These are phyloP conservation scores for Lacerta bilineata DNA, from an alignment of 2,797 vertebrate species.

Conservation along the genomic window DNA sequence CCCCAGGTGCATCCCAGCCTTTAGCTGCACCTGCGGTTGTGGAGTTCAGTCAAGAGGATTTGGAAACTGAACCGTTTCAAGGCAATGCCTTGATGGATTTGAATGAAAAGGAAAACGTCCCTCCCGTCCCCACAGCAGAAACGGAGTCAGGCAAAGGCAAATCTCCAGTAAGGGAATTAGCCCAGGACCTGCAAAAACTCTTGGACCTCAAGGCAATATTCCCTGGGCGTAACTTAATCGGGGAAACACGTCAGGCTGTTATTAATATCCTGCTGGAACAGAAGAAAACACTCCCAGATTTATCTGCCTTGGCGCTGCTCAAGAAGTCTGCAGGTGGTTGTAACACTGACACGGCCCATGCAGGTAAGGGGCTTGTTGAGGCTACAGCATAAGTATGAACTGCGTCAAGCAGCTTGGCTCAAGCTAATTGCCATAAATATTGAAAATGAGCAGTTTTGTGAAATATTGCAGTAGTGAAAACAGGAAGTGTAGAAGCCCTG, in stretches of 20 bases:
- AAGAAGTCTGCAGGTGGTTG: conserved; percentile 39
- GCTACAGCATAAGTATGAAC: neutral
- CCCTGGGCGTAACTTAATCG: conserved; percentile 67
- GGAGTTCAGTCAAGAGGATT: neutral
- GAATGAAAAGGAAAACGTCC: conserved; percentile 63
- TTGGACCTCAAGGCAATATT: conserved; percentile 66
- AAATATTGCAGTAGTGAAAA: neutral
- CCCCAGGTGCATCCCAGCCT: neutral
- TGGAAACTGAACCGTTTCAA: conserved; percentile 6
- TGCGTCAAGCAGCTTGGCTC: neutral
- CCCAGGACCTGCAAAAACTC: conserved; percentile 62
- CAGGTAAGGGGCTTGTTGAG: neutral
- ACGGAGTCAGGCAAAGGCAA: conserved; percentile 17
- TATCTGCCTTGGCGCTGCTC: conserved; percentile 42
- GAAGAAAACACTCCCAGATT: conserved; percentile 57
- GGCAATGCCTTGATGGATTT: neutral
- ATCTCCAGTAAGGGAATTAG: conserved; percentile 78
- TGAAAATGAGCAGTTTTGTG: neutral
- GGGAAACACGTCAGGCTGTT: conserved; percentile 64
- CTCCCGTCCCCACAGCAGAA: conserved; percentile 7
- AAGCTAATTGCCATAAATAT: neutral
- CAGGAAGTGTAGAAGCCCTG: neutral
- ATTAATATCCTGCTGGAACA: conserved; percentile 55
- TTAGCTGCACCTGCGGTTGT: neutral
- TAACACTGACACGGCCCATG: neutral